Evolutionary conservation across 1,140 invertebrate species (phyloP), one percentile per base, ranked within the genome.

Genomic region (Drosophila hydei): DNA sequence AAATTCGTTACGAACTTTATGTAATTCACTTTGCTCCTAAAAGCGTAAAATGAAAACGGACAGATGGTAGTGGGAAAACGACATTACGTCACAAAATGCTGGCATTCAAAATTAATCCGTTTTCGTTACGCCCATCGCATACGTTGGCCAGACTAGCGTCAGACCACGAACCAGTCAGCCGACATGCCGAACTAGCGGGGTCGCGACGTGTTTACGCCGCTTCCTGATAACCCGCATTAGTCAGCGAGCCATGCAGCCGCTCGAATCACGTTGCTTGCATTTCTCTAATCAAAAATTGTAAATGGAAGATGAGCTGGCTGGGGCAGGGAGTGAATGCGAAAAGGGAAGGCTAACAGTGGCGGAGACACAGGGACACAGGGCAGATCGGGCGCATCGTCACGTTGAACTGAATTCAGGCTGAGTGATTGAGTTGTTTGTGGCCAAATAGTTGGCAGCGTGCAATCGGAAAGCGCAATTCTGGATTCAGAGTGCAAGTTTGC

Each of bases 371-470:
- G 6, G 27, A 27, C 27, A 27, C 5, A 27, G 27, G 27, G 27
- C 27, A 27, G 27, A 27, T 23, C 3, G 19, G n/a, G 6, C 27
- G 16, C 43, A 65, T 45, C 54, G 30, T 59, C 54, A 40, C 69
- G 61, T 59, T 65, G 59, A 25, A 21, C 40, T 74, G 55, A 69
- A 72, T 77, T 65, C 58, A 25, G 56, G 68, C 70, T 76, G 73
- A 78, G 69, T 69, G 76, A 78, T 77, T 87, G 83, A 79, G 72
- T 83, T 87, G 83, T 87, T 87, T 83, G 84, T 72, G 81, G 58
- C 38, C 73, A 80, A 80, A 80, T 68, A 65, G 77, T 75, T 78
- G 50, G 63, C 70, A 73, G 21, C 75, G 69, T 65, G 58, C 69
- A 71, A 71, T 56, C 52, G 60, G 48, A 64, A 72, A 67, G 30